Base-by-base conservation (phyloP, 2,113 vertebrate species). In the Lota lota region DNA sequence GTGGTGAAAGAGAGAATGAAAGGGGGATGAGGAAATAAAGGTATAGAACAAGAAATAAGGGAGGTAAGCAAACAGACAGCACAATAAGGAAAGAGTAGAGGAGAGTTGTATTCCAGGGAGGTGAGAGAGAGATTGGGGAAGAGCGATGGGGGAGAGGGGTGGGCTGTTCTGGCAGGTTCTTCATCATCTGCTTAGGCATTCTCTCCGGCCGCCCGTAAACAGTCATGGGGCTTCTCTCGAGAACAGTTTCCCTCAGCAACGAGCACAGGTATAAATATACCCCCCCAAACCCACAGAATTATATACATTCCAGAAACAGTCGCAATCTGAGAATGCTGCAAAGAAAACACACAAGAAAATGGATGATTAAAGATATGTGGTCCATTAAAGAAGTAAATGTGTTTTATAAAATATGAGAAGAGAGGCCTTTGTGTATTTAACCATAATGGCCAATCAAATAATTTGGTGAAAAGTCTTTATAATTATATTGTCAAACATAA, bases 191-290 rank as follows among this genome's bases (percentile, higher is more conserved):
- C 83, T 84, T 75, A 90, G 88, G 83, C 86, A 80, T 88, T 87
- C 89, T 90, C 82, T 47, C 40, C 77, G 82, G 75, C 83, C 70
- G 85, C 86, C 88, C 78, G 82, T 90, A 92, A 92, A 92, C 88
- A 91, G 88, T 91, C 89, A 56, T 18, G 77, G 88, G 88, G 93
- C 93, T 90, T 90, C 88, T 94, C 40, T 47, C 40, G 40, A 47
- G 40, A 14, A 47, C 40, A 10, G 40, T 47, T 47, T 47, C 40
- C 40, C 40, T 47, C 86, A 90, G 86, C 91, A 91, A 92, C 90
- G 91, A 94, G 91, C 88, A 85, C 85, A 91, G 90, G 90, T 89
- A 92, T 95, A 95, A 95, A 95, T 94, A 73, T 88, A 90, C 88
- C 86, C 85, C 92, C 78, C 91, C 85, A 76, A 83, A 83, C 91